Conservation (phyloP, 2,888 invertebrate genomes). For the Pristionchus japonicus region DNA sequence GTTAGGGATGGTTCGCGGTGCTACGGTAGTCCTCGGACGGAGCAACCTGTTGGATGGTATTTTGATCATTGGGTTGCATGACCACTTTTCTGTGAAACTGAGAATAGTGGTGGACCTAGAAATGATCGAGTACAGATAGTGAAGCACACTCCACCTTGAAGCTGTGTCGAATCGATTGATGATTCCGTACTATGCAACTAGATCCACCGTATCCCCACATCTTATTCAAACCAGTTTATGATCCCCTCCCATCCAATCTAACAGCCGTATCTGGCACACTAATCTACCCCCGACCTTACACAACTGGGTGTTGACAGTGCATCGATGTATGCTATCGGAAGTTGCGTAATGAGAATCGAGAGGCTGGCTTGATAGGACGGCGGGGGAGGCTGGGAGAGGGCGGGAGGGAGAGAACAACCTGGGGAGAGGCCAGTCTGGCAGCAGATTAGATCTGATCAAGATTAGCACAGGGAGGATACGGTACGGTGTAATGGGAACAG, state of each 20-base stretch:
- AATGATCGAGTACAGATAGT: too few relatives aligned
- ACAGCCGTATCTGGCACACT: not conserved
- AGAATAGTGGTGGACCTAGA: too few relatives aligned
- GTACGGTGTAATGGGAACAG: not conserved
- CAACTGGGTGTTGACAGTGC: not conserved
- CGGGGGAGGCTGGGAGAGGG: not conserved
- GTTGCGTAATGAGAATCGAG: not conserved
- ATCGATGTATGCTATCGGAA: not conserved
- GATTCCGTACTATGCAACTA: not conserved
- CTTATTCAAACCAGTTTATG: too few relatives aligned
- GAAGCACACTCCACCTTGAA: too few relatives aligned
- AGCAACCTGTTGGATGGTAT: not conserved
- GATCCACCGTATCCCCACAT: not conserved
- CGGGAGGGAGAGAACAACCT: too few relatives aligned
- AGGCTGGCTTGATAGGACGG: not conserved
- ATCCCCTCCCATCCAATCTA: not conserved
- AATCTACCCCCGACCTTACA: conserved; percentile 8
- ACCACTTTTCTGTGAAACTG: not conserved
- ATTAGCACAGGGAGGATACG: not conserved
- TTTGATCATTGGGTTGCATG: not conserved
- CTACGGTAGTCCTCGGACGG: not conserved
- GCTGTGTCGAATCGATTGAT: too few relatives aligned
- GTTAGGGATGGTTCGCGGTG: not conserved
- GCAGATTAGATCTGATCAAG: not conserved
- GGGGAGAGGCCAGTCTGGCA: not conserved